Evolutionary conservation across 2,888 invertebrate genomes (phyloP).

Genomic region (Antheraea yamamai): DNA sequence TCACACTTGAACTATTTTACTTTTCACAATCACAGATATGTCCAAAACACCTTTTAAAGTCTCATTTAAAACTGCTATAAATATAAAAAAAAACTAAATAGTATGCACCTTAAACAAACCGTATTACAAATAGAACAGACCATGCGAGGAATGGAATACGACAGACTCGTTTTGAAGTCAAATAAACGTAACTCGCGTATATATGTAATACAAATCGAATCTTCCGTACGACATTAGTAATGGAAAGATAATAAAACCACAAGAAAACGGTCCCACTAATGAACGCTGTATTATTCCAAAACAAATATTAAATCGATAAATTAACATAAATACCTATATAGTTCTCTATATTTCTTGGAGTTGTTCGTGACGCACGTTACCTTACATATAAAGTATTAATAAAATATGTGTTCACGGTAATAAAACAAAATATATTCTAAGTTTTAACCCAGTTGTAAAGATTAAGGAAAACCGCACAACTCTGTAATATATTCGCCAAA

Average conservation of each 20-base stretch:
- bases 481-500: too few relatives aligned
- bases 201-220: not conserved
- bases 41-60: not conserved
- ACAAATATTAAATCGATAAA: not conserved
- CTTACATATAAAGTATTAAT: not conserved
- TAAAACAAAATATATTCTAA: not conserved
- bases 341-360: not conserved
- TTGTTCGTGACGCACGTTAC: not conserved
- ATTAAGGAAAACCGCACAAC: too few relatives aligned
- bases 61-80: too few relatives aligned
- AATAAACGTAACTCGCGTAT: not conserved
- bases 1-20: slow-evolving; percentile 34
- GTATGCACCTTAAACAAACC: too few relatives aligned
- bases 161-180: not conserved
- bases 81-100: too few relatives aligned
- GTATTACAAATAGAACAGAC: too few relatives aligned
- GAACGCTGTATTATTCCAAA: not conserved
- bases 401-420: not conserved
- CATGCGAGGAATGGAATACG: too few relatives aligned
- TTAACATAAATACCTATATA: slow-evolving; percentile 3
- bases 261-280: slow-evolving; percentile 7
- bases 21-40: slow-evolving; percentile 15
- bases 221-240: not conserved
- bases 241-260: slow-evolving; percentile 14
- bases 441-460: not conserved